Conservation (phyloP, 2,113 vertebrate genomes). For the Engraulis encrasicolus region DNA sequence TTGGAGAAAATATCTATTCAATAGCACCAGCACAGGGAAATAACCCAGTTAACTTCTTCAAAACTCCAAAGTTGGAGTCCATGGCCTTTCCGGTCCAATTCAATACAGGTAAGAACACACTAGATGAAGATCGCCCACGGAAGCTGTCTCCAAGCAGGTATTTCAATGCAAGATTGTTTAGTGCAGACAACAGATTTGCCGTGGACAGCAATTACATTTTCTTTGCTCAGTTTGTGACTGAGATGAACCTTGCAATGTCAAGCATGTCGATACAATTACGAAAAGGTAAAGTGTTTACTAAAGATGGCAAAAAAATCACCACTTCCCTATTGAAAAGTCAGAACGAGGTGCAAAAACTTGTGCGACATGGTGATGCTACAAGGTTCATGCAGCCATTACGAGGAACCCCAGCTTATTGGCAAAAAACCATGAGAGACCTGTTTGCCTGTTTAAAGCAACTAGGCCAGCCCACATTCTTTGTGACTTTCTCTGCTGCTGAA, state of each 20-base stretch:
- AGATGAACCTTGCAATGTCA: conserved; percentile 38
- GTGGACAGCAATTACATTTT: conserved; percentile 46
- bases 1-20: conserved; percentile 40
- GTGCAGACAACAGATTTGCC: conserved; percentile 43
- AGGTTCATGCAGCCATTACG: conserved; percentile 47
- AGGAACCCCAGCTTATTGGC: conserved; percentile 41
- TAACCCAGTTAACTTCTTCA: conserved; percentile 41
- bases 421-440: conserved; percentile 34
- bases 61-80: conserved; percentile 34
- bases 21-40: conserved; percentile 44
- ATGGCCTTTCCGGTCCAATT: conserved; percentile 44
- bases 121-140: conserved; percentile 25
- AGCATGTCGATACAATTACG: conserved; percentile 37
- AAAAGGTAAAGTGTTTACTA: neutral
- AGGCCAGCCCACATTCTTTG: conserved; percentile 30
- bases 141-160: conserved; percentile 40
- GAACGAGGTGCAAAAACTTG: conserved; percentile 18
- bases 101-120: conserved; percentile 41
- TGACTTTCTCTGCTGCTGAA: conserved; percentile 35
- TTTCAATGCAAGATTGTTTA: conserved; percentile 41
- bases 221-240: conserved; percentile 46
- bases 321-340: neutral
- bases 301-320: neutral
- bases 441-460: conserved; percentile 40
- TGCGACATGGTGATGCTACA: conserved; percentile 26